phyloP scores from a whole-genome alignment of 2,797 vertebrate species.

The Esox lucius region DNA sequence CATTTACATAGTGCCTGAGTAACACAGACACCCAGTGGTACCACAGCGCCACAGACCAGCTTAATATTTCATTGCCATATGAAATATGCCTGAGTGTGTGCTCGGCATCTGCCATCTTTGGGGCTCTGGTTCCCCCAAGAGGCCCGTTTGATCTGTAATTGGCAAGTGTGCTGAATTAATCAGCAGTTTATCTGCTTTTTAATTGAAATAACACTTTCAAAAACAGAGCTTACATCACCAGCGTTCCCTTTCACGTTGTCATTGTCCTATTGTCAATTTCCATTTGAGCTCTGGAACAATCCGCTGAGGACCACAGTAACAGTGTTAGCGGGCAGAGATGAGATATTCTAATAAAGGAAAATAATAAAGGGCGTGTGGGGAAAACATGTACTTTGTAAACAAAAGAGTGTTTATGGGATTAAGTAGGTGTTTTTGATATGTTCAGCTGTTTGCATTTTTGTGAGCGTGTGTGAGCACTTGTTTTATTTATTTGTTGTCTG shows the following conservation, averaged over 20 bases:
- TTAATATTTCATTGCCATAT: slow-evolving; percentile 96
- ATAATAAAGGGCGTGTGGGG: slow-evolving; percentile 28
- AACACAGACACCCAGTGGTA: slow-evolving; percentile 72
- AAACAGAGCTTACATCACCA: slow-evolving; percentile 81
- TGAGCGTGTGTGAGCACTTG: not conserved
- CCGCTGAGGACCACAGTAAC: slow-evolving; percentile 49
- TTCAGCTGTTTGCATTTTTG: not conserved
- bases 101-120: slow-evolving; percentile 95
- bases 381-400: slow-evolving; percentile 36
- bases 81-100: slow-evolving; percentile 94
- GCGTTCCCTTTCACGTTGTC: slow-evolving; percentile 68
- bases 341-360: slow-evolving; percentile 43
- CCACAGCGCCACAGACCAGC: slow-evolving; percentile 84
- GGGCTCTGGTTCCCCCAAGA: slow-evolving; percentile 84
- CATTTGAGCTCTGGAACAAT: slow-evolving; percentile 50
- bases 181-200: slow-evolving; percentile 94
- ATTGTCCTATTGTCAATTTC: slow-evolving; percentile 54
- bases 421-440: slow-evolving; percentile 6
- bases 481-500: not conserved
- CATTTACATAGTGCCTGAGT: slow-evolving; percentile 69
- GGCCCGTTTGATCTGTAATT: slow-evolving; percentile 96
- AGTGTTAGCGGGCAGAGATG: slow-evolving; percentile 33
- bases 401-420: slow-evolving; percentile 38
- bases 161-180: slow-evolving; percentile 98
- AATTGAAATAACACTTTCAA: slow-evolving; percentile 89